A percentile compares a stretch with the other conserved stretches of the same genome.
Evolutionary conservation across 2,888 invertebrate species (phyloP).

Genomic region (Melanostoma scalare): DNA sequence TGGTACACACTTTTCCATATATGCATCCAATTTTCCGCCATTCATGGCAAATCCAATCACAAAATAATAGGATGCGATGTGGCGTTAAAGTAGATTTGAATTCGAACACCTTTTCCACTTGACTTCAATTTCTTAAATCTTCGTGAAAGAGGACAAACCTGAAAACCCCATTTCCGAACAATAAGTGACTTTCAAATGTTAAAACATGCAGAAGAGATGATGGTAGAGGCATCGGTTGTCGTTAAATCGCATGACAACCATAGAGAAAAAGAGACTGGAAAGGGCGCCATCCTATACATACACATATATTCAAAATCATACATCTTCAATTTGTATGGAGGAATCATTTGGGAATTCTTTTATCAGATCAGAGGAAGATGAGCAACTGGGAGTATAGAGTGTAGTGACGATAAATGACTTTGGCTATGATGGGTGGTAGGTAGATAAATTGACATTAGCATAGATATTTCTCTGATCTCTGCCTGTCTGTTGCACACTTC

Average conservation of each 20-base stretch:
- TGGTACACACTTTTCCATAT: conserved; percentile 24
- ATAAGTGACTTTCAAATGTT: conserved; percentile 62
- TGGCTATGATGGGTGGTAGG: conserved; percentile 24
- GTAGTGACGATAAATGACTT: conserved; percentile 4
- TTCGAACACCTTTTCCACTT: conserved; percentile 70
- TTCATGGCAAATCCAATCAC: conserved; percentile 67
- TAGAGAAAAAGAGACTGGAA: not conserved
- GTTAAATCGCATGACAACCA: conserved; percentile 62
- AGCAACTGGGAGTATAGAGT: not conserved
- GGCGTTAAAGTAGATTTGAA: conserved; percentile 73
- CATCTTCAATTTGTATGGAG: conserved; percentile 24
- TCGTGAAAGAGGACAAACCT: not conserved
- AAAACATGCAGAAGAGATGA: conserved; percentile 67
- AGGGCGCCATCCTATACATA: conserved; percentile 9
- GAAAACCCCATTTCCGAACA: conserved; percentile 42
- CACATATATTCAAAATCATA: not conserved
- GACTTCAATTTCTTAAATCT: conserved; percentile 47
- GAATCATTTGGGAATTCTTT: conserved; percentile 33
- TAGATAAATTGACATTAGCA: conserved; percentile 45
- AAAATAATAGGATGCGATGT: conserved; percentile 73
- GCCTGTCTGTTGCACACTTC: conserved; percentile 44
- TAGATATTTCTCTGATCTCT: not conserved
- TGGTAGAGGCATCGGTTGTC: conserved; percentile 60
- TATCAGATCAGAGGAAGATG: conserved; percentile 1
- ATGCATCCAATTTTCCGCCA: conserved; percentile 71